Percentiles rank a stretch among this genome's conserved stretches.
These are phyloP conservation scores for Lophotriccus pileatus DNA, from an alignment of 2,797 vertebrate species.

Conservation along the genomic window DNA sequence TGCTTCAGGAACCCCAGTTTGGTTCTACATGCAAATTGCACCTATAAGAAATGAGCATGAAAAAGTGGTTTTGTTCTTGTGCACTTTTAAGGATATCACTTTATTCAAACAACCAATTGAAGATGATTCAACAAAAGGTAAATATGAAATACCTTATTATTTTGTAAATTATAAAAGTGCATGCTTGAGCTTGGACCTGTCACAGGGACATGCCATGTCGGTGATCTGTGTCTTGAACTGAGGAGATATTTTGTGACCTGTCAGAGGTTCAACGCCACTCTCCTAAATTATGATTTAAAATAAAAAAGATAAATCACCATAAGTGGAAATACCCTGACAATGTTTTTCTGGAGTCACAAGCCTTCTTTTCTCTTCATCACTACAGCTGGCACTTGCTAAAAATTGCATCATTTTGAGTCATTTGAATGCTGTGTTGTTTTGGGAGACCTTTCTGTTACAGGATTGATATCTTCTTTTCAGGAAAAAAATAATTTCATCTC, in stretches of 20 bases:
- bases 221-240: not conserved
- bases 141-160: slow-evolving; percentile 7
- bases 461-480: not conserved
- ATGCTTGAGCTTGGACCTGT: not conserved
- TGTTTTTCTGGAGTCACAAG: not conserved
- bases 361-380: not conserved
- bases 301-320: not conserved
- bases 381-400: not conserved
- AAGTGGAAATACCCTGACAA: not conserved
- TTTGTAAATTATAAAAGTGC: not conserved
- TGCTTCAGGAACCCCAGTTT: slow-evolving; percentile 88
- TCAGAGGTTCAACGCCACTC: not conserved
- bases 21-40: slow-evolving; percentile 99
- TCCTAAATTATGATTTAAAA: not conserved
- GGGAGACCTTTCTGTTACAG: not conserved
- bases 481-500: not conserved
- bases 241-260: not conserved
- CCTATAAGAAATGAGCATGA: slow-evolving; percentile 97
- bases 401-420: not conserved
- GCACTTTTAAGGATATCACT: slow-evolving; percentile 97
- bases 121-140: slow-evolving; percentile 94
- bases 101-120: slow-evolving; percentile 97
- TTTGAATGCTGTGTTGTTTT: slow-evolving; percentile 29
- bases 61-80: slow-evolving; percentile 96
- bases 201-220: not conserved